Conservation (phyloP, 2,888 invertebrate species). For the Chrysolina americana region DNA sequence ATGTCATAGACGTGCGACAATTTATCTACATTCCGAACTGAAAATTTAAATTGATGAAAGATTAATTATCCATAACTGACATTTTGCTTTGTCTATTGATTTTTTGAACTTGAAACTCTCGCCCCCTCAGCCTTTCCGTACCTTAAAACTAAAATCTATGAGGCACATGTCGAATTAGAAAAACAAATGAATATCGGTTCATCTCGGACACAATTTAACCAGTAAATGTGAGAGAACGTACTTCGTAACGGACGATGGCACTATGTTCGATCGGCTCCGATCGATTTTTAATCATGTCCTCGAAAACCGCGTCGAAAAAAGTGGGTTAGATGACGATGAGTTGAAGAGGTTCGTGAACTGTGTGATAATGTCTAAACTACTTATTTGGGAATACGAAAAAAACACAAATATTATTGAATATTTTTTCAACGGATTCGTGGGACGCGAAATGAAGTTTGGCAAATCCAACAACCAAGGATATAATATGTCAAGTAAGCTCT, state of each 20-base stretch:
- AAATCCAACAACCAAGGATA: not conserved
- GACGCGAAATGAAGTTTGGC: not conserved
- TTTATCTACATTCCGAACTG: too few species aligned
- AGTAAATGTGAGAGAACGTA: conserved; percentile 63
- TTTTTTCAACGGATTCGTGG: not conserved
- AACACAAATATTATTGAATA: too few species aligned
- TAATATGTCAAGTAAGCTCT: too few species aligned
- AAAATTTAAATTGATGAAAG: too few species aligned
- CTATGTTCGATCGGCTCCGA: conserved; percentile 40
- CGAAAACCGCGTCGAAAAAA: conserved; percentile 14
- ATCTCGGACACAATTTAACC: conserved; percentile 64
- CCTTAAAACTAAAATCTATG: conserved; percentile 44
- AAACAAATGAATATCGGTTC: conserved; percentile 49
- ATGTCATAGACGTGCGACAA: too few species aligned
- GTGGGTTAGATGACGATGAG: not conserved
- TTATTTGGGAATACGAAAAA: not conserved
- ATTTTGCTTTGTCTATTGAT: not conserved
- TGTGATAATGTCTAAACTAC: not conserved
- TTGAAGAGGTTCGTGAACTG: not conserved
- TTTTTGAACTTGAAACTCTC: not conserved
- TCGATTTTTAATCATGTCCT: conserved; percentile 32
- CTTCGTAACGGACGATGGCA: conserved; percentile 42
- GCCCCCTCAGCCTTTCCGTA: not conserved
- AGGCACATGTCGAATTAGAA: conserved; percentile 45
- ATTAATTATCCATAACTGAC: too few species aligned